Conservation (phyloP, 2,113 vertebrate genomes). For the Girardinichthys multiradiatus region DNA sequence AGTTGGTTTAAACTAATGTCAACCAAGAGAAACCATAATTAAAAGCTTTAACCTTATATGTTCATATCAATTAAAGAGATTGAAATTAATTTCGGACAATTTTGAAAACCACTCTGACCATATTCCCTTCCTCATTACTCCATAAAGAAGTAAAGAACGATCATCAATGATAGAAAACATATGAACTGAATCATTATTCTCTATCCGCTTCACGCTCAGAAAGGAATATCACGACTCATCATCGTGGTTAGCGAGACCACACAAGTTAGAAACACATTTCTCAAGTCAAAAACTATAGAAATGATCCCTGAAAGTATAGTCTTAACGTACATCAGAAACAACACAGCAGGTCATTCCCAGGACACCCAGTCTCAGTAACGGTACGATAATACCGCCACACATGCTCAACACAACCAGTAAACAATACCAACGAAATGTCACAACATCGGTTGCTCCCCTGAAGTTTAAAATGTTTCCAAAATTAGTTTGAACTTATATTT, state of each 20-base stretch:
- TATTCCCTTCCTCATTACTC: constrained; percentile 37
- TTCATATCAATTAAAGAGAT: no score
- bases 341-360: rapidly evolving
- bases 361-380: neutral
- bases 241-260: constrained; percentile 62
- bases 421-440: rapidly evolving
- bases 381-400: rapidly evolving
- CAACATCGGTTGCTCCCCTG: rapidly evolving
- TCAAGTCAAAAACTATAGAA: constrained; percentile 72
- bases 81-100: no score
- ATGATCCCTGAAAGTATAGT: constrained; percentile 78
- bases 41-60: no score
- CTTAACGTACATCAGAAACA: neutral
- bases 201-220: constrained; percentile 20
- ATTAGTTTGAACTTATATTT: neutral
- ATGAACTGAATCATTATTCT: constrained; percentile 40
- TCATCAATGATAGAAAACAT: constrained; percentile 59
- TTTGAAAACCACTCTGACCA: constrained; percentile 64
- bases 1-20: no score
- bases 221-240: neutral
- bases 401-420: rapidly evolving
- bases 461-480: neutral
- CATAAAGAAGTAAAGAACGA: constrained; percentile 9
- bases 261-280: constrained; percentile 40
- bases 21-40: no score